Conservation (phyloP, 2,113 vertebrate genomes). For the Hemiprocne comata region DNA sequence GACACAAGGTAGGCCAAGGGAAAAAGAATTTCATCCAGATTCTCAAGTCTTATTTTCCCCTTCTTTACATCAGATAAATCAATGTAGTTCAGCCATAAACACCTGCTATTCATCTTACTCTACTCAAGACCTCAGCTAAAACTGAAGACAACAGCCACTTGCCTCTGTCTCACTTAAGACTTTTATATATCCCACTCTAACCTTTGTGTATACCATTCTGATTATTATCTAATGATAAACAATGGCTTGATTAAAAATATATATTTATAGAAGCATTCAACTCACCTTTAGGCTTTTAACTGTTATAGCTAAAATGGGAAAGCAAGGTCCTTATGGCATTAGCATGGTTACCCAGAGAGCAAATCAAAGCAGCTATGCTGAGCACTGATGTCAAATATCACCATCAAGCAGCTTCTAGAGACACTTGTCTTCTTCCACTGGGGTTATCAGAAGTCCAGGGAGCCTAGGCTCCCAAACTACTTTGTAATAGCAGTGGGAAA, state of each 20-base stretch:
- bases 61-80: background rate
- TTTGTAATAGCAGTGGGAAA: background rate
- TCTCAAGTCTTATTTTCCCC: background rate
- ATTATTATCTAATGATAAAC: constrained; percentile 34
- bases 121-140: background rate
- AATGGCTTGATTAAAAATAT: constrained; percentile 38
- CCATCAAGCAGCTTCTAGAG: background rate
- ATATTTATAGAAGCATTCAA: constrained; percentile 32
- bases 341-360: constrained; percentile 28
- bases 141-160: background rate
- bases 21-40: background rate
- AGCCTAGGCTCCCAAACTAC: background rate
- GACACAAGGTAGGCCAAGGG: background rate
- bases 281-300: constrained; percentile 32
- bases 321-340: constrained; percentile 42
- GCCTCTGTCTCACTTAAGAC: background rate
- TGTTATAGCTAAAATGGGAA: constrained; percentile 40
- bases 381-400: background rate
- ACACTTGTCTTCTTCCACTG: background rate
- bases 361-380: constrained; percentile 18
- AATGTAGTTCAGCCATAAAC: background rate
- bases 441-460: background rate
- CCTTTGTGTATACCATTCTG: background rate
- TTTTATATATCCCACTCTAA: background rate
- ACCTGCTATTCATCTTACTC: background rate